phyloP scores from a whole-genome alignment of 2,888 invertebrate genomes.

The Mycalesis mineus region DNA sequence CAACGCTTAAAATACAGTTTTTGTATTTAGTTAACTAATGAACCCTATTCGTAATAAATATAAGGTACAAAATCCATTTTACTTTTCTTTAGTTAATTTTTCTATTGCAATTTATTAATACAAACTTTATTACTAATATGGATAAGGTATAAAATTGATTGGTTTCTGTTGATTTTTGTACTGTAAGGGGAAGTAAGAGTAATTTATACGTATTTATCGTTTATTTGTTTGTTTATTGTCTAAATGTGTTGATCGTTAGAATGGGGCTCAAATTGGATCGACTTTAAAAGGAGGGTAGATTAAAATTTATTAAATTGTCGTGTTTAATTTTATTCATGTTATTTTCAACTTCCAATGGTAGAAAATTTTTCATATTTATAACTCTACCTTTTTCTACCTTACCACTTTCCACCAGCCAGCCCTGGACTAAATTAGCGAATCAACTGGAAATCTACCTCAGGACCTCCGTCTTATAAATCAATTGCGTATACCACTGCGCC shows the following conservation, averaged over 20 bases:
- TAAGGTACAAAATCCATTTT: background rate
- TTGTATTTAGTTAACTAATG: background rate
- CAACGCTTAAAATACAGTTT: background rate
- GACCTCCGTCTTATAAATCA: too few relatives aligned
- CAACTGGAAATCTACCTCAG: too few relatives aligned
- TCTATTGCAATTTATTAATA: background rate
- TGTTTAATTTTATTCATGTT: background rate
- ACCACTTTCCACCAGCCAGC: too few relatives aligned
- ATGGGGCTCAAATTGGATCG: slow-evolving; percentile 3
- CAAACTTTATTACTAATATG: background rate
- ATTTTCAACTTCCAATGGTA: background rate
- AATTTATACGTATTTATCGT: slow-evolving; percentile 25
- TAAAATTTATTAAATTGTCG: background rate
- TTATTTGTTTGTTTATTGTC: slow-evolving; percentile 24
- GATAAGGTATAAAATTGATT: background rate
- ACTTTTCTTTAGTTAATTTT: background rate
- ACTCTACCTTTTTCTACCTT: too few relatives aligned
- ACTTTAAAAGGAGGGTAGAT: background rate
- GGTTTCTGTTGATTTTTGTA: background rate
- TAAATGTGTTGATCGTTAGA: slow-evolving; percentile 20
- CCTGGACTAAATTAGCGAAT: too few relatives aligned
- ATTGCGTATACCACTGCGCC: too few relatives aligned
- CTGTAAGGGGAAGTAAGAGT: slow-evolving; percentile 4
- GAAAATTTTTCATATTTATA: too few relatives aligned
- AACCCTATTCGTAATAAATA: background rate